Evolutionary conservation across 1,140 invertebrate genomes (phyloP).

Genomic region (Drosophila mayri): DNA sequence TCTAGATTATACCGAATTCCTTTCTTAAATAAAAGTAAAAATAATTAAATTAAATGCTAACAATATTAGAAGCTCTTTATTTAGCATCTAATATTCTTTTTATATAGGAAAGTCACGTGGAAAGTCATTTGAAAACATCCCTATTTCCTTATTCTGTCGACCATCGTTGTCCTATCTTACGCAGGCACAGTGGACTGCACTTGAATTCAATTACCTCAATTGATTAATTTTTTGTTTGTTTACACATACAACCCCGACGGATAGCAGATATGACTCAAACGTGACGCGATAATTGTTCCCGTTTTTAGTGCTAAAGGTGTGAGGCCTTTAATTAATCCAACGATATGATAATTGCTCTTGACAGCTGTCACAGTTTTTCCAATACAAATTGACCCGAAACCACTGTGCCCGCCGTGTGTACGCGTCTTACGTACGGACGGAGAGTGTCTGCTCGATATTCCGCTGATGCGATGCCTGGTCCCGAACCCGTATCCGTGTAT

Average conservation of each 20-base stretch:
- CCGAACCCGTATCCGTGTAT: conserved; percentile 50
- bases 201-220: conserved; percentile 46
- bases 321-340: conserved; percentile 24
- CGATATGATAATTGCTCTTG: conserved; percentile 39
- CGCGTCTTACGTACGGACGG: conserved; percentile 55
- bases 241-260: conserved; percentile 20
- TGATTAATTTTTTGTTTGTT: conserved; percentile 52
- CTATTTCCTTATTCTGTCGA: neutral
- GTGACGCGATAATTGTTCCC: conserved; percentile 25
- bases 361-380: conserved; percentile 10
- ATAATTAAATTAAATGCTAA: neutral
- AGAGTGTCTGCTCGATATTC: conserved; percentile 47
- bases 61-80: neutral
- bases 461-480: conserved; percentile 58
- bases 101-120: neutral
- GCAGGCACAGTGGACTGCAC: conserved; percentile 61
- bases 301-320: conserved; percentile 27
- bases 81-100: too few species aligned
- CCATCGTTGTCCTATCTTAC: conserved; percentile 53
- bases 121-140: neutral
- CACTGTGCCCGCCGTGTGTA: conserved; percentile 71
- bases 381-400: conserved; percentile 2
- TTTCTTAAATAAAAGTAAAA: neutral
- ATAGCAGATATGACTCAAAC: conserved; percentile 18
- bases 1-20: neutral